phyloP scores from a whole-genome alignment of 2,113 vertebrate genomes.

The Megaleporinus macrocephalus region DNA sequence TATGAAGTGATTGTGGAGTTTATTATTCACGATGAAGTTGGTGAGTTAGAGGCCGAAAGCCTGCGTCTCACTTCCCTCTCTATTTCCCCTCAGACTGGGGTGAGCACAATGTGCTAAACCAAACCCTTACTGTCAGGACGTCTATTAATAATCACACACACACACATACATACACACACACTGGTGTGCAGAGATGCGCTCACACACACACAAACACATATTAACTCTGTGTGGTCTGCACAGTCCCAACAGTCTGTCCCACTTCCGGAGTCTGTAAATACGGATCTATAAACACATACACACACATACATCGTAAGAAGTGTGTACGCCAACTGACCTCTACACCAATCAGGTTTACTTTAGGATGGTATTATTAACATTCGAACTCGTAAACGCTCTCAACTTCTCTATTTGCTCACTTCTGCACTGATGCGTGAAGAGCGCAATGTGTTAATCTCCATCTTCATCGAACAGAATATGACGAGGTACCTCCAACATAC shows the following conservation, averaged over 20 bases:
- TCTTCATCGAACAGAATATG: too few species aligned
- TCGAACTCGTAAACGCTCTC: too few species aligned
- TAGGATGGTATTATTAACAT: too few species aligned
- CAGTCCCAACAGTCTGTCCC: not conserved
- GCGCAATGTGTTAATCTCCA: too few species aligned
- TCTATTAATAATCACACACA: conserved; percentile 73
- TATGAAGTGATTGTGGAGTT: conserved; percentile 39
- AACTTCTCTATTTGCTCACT: too few species aligned
- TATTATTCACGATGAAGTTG: conserved; percentile 59
- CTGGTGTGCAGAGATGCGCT: not conserved
- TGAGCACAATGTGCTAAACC: conserved; percentile 76
- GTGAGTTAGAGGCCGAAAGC: conserved; percentile 69
- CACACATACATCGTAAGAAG: not conserved
- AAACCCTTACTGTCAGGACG: conserved; percentile 78
- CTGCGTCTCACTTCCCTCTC: conserved; percentile 80
- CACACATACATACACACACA: conserved; percentile 41
- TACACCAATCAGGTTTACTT: too few species aligned
- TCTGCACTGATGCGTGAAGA: too few species aligned
- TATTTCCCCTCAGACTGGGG: conserved; percentile 78
- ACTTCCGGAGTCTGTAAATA: not conserved
- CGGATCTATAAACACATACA: not conserved
- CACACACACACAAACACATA: conserved; percentile 8
- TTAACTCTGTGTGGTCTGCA: not conserved
- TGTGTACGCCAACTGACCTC: too few species aligned
- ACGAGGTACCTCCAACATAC: too few species aligned